phyloP scores from a whole-genome alignment of 1,140 invertebrate species.

The Drosophila willistoni region DNA sequence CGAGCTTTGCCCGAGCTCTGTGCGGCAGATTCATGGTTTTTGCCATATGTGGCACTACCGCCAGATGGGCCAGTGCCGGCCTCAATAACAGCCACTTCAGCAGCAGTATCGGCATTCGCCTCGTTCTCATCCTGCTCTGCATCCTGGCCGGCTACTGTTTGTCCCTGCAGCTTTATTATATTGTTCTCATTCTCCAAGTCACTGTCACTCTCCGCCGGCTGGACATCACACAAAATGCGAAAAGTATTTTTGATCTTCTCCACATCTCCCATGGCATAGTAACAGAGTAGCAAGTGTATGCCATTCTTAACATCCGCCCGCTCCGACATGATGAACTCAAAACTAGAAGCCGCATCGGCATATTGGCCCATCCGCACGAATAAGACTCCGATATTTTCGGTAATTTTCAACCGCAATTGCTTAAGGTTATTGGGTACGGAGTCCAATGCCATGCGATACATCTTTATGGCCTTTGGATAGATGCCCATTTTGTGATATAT shows the following conservation, averaged over 20 bases:
- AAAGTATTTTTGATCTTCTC: constrained; percentile 98
- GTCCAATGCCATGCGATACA: constrained; percentile 98
- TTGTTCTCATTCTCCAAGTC: constrained; percentile 87
- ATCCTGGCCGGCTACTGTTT: constrained; percentile 32
- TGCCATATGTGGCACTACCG: constrained; percentile 32
- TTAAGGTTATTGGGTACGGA: constrained; percentile 96
- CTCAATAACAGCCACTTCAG: constrained; percentile 63
- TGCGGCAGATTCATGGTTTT: constrained; percentile 27
- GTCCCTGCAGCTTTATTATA: constrained; percentile 72
- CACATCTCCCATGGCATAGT: constrained; percentile 95
- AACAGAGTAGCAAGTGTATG: constrained; percentile 96
- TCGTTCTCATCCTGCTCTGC: constrained; percentile 38
- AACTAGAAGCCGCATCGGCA: constrained; percentile 96
- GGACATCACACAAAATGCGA: constrained; percentile 94
- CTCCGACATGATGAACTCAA: constrained; percentile 99
- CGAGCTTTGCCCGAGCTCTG: constrained; percentile 47
- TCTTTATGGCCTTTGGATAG: constrained; percentile 97
- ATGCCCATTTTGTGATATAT: constrained; percentile 98
- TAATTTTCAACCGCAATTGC: constrained; percentile 96
- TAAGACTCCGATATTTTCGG: constrained; percentile 98
- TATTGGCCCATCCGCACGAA: constrained; percentile 98
- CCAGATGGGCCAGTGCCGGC: constrained; percentile 32
- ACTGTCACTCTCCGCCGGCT: constrained; percentile 92
- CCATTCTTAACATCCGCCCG: constrained; percentile 95
- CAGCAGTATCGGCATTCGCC: constrained; percentile 30